Percentiles rank a stretch among this genome's conserved stretches.
phyloP scores from a whole-genome alignment of 1,140 invertebrate genomes.

The Ceratosolen fusciceps region DNA sequence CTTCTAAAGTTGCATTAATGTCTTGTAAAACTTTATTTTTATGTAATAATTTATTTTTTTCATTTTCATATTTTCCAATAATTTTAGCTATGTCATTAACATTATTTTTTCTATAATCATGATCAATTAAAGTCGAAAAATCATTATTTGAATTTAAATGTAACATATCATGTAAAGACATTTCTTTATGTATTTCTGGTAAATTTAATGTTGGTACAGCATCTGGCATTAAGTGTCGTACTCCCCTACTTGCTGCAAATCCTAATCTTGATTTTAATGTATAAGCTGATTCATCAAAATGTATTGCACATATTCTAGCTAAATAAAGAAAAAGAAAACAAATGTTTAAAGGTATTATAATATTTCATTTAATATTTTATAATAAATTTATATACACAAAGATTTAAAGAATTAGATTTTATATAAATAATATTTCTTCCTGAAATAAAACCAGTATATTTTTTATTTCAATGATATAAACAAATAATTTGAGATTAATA shows the following conservation, averaged over 20 bases:
- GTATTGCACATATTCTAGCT: slow-evolving; percentile 9
- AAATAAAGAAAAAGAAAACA: neutral
- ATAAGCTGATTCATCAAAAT: slow-evolving; percentile 20
- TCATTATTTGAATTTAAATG: slow-evolving; percentile 2
- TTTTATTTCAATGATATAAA: too few relatives aligned
- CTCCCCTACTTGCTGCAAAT: slow-evolving; percentile 15
- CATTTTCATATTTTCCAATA: slow-evolving; percentile 1
- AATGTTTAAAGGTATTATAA: too few relatives aligned
- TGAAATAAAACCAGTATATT: too few relatives aligned
- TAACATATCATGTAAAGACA: neutral
- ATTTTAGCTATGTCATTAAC: neutral
- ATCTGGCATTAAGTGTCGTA: slow-evolving; percentile 2
- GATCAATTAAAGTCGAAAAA: neutral
- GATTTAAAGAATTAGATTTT: too few relatives aligned
- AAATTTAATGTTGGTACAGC: slow-evolving; percentile 15
- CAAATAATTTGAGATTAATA: neutral
- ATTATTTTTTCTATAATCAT: slow-evolving; percentile 13
- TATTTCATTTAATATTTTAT: too few relatives aligned
- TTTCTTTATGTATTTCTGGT: slow-evolving; percentile 14
- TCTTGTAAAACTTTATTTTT: slow-evolving; percentile 20
- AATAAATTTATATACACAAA: too few relatives aligned
- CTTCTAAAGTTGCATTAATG: slow-evolving; percentile 18
- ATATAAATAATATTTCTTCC: too few relatives aligned
- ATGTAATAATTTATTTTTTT: slow-evolving; percentile 15
- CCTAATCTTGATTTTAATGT: slow-evolving; percentile 14